A percentile compares a stretch with the other conserved stretches of the same genome.
Conservation (phyloP, 1,140 invertebrate genomes). For the Anastatus disparis region DNA sequence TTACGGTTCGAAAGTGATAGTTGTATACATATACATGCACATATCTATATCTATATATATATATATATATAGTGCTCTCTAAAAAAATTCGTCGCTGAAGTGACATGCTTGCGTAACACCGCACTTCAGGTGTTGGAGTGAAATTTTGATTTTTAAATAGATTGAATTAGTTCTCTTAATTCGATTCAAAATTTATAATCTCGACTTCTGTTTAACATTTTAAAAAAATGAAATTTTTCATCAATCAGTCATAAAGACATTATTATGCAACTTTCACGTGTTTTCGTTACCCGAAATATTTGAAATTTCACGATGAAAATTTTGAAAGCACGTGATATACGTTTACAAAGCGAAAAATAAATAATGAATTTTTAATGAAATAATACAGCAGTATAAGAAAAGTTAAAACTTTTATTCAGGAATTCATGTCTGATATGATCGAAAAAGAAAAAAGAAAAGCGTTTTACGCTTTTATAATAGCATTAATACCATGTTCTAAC, state of each 20-base stretch:
- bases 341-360: no score
- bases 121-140: neutral
- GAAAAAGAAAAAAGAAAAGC: neutral
- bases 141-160: neutral
- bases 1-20: conserved; percentile 30
- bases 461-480: neutral
- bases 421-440: neutral
- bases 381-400: no score
- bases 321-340: no score
- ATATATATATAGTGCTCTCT: conserved; percentile 23
- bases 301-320: no score
- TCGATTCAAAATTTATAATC: no score
- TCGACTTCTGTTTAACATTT: no score
- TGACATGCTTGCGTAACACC: neutral
- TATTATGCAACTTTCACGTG: neutral
- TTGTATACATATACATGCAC: no score
- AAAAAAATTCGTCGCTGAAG: neutral
- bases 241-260: no score
- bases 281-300: neutral
- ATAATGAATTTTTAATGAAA: no score
- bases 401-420: neutral
- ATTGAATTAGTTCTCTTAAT: neutral
- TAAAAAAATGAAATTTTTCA: no score
- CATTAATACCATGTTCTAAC: neutral
- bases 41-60: no score